Conservation (phyloP, 2,797 vertebrate species). For the Diglossa cyanea region DNA sequence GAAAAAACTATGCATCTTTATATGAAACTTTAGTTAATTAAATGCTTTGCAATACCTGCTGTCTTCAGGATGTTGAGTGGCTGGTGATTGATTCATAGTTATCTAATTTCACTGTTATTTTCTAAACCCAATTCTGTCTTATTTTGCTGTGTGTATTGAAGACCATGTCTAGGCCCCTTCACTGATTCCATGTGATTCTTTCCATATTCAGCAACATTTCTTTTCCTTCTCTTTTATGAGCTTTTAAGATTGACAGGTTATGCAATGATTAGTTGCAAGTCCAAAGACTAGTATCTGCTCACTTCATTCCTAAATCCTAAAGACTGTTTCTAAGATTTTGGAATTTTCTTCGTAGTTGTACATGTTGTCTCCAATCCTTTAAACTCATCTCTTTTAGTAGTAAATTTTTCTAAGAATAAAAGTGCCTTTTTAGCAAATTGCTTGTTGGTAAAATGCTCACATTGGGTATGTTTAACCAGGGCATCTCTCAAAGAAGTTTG, state of each 20-base stretch:
- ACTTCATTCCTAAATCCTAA: neutral
- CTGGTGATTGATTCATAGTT: constrained; percentile 20
- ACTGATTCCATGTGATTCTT: neutral
- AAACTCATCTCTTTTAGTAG: neutral
- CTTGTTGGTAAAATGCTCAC: neutral
- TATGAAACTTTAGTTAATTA: neutral
- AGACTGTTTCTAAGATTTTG: neutral
- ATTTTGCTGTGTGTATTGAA: neutral
- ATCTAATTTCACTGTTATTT: neutral
- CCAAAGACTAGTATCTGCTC: neutral
- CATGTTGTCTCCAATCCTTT: neutral
- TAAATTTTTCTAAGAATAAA: neutral
- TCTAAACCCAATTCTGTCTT: constrained; percentile 22
- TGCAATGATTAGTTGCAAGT: neutral
- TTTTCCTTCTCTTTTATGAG: neutral
- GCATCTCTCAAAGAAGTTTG: neutral
- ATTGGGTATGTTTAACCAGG: neutral
- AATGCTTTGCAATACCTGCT: constrained; percentile 1
- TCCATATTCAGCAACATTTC: neutral
- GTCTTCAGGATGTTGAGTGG: neutral
- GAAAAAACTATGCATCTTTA: neutral
- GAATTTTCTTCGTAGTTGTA: neutral
- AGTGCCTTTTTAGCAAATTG: neutral
- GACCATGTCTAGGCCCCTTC: neutral
- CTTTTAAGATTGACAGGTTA: neutral